Conservation (phyloP, 2,113 vertebrate genomes). For the Bostrychus sinensis region DNA sequence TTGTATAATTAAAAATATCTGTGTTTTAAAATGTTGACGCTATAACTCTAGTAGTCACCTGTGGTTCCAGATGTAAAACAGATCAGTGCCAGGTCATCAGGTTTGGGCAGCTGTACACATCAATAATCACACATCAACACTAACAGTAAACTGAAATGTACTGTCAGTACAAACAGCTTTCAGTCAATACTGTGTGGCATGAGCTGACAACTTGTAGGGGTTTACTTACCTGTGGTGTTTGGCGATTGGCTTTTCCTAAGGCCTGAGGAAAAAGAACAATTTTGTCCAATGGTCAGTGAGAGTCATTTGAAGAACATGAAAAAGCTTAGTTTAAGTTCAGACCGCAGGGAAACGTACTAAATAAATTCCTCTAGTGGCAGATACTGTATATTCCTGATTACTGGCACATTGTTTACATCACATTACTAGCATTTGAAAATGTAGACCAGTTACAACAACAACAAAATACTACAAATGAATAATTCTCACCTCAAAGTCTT, state of each 20-base stretch:
- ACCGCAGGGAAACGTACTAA: not conserved
- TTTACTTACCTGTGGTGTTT: slow-evolving; percentile 82
- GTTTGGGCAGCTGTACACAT: slow-evolving; percentile 74
- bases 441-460: too few species aligned
- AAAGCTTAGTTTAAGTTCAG: not conserved
- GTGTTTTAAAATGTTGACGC: not conserved
- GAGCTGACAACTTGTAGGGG: not conserved
- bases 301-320: not conserved
- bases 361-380: too few species aligned
- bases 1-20: not conserved
- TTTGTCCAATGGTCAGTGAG: not conserved
- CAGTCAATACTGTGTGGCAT: too few species aligned
- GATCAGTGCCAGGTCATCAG: slow-evolving; percentile 80
- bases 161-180: not conserved
- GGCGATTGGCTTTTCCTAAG: slow-evolving; percentile 82
- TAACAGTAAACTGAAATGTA: not conserved
- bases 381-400: not conserved
- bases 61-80: slow-evolving; percentile 86
- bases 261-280: slow-evolving; percentile 72
- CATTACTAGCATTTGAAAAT: not conserved
- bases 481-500: slow-evolving; percentile 85
- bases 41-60: slow-evolving; percentile 58
- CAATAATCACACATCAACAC: slow-evolving; percentile 32
- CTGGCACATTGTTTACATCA: not conserved
- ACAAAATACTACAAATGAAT: not conserved